Evolutionary conservation across 2,113 vertebrate species (phyloP).

Genomic region (Muntiacus muntjak): DNA sequence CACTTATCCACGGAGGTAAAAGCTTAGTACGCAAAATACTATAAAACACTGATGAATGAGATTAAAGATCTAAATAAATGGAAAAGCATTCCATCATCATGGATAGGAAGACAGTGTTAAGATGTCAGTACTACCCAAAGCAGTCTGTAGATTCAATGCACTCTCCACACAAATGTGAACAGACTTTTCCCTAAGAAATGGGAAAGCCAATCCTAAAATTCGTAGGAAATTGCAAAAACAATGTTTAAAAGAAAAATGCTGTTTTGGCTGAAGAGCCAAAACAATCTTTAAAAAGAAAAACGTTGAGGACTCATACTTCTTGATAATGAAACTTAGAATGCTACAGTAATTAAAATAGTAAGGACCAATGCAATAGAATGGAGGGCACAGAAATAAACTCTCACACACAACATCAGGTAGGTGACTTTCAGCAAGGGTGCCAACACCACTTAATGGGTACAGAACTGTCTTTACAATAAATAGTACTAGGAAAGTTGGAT

Average conservation of each 20-base stretch:
- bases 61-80: not conserved
- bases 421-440: not conserved
- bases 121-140: not conserved
- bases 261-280: not conserved
- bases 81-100: not conserved
- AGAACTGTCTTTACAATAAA: not conserved
- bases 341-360: not conserved
- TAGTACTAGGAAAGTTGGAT: not conserved
- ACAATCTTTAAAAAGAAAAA: not conserved
- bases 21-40: not conserved
- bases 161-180: not conserved
- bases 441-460: not conserved
- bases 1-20: not conserved
- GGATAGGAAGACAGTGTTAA: not conserved
- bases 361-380: not conserved
- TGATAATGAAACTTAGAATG: not conserved
- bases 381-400: not conserved
- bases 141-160: not conserved
- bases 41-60: not conserved
- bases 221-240: not conserved
- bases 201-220: not conserved
- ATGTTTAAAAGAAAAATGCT: not conserved
- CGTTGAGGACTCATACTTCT: not conserved
- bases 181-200: not conserved
- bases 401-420: not conserved